Conservation (phyloP, 2,888 invertebrate species). For the Podotricha telesiphe region DNA sequence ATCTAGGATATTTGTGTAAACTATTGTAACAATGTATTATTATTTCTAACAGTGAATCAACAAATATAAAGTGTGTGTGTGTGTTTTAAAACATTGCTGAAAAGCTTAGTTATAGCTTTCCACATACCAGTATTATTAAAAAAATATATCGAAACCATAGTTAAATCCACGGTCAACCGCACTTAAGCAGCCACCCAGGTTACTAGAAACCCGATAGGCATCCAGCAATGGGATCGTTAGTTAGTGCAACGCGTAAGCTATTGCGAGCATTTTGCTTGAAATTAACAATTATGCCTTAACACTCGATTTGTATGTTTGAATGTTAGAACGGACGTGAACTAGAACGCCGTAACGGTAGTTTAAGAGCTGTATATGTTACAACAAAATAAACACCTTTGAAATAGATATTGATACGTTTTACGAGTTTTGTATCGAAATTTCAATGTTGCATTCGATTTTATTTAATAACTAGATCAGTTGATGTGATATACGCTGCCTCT, state of each 20-base stretch:
- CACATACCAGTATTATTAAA: no score
- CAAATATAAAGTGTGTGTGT: no score
- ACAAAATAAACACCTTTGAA: slow-evolving; percentile 38
- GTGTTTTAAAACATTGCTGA: no score
- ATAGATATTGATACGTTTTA: slow-evolving; percentile 31
- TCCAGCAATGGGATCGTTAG: slow-evolving; percentile 80
- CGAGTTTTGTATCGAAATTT: slow-evolving; percentile 8
- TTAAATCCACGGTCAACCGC: slow-evolving; percentile 44
- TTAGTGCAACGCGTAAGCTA: slow-evolving; percentile 74
- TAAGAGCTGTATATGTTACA: slow-evolving; percentile 48
- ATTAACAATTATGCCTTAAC: slow-evolving; percentile 79
- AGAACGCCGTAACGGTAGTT: slow-evolving; percentile 50
- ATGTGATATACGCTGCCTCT: background rate
- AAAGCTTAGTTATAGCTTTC: no score
- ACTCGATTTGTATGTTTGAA: slow-evolving; percentile 72
- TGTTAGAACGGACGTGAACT: slow-evolving; percentile 51
- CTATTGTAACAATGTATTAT: no score
- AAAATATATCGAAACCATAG: background rate
- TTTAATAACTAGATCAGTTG: slow-evolving; percentile 7
- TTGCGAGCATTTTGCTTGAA: slow-evolving; percentile 78
- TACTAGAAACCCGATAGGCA: slow-evolving; percentile 80
- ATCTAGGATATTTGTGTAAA: no score
- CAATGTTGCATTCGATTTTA: background rate
- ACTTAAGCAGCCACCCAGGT: slow-evolving; percentile 49
- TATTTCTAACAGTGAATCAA: no score